Evolutionary conservation across 2,113 vertebrate genomes (phyloP).

Genomic region (Hyperopisus bebe): DNA sequence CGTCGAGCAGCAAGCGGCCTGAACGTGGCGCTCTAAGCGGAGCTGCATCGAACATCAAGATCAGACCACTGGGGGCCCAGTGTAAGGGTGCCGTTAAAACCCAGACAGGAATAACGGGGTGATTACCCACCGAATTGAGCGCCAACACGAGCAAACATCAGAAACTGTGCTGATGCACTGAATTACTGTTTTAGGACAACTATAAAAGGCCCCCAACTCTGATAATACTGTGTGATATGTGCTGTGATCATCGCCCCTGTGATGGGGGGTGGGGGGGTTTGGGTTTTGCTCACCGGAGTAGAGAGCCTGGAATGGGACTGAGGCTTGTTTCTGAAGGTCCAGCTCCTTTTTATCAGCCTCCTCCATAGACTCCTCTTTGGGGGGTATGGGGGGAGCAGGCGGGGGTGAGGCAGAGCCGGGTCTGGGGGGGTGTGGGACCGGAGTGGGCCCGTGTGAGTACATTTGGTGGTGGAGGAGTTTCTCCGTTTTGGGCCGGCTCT

Average conservation of each 20-base stretch:
- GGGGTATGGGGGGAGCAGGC: slow-evolving; percentile 63
- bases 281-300: slow-evolving; percentile 70
- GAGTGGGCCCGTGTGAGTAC: slow-evolving; percentile 73
- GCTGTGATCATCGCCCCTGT: neutral
- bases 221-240: neutral
- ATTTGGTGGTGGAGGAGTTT: slow-evolving; percentile 66
- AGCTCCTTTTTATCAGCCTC: slow-evolving; percentile 69
- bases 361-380: slow-evolving; percentile 71
- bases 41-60: neutral
- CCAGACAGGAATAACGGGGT: neutral
- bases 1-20: neutral
- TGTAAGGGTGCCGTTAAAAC: neutral
- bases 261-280: neutral
- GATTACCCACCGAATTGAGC: neutral
- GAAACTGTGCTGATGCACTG: neutral
- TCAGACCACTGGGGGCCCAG: neutral
- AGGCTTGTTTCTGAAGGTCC: slow-evolving; percentile 64
- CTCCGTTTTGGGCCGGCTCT: slow-evolving; percentile 75
- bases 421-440: slow-evolving; percentile 66
- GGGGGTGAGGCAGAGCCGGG: slow-evolving; percentile 59
- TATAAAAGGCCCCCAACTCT: neutral
- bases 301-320: slow-evolving; percentile 66
- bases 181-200: neutral
- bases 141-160: neutral
- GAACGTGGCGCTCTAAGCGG: neutral